Percentiles rank a stretch among this genome's conserved stretches.
Conservation (phyloP, 2,888 invertebrate species). For the Epiblema foenella region DNA sequence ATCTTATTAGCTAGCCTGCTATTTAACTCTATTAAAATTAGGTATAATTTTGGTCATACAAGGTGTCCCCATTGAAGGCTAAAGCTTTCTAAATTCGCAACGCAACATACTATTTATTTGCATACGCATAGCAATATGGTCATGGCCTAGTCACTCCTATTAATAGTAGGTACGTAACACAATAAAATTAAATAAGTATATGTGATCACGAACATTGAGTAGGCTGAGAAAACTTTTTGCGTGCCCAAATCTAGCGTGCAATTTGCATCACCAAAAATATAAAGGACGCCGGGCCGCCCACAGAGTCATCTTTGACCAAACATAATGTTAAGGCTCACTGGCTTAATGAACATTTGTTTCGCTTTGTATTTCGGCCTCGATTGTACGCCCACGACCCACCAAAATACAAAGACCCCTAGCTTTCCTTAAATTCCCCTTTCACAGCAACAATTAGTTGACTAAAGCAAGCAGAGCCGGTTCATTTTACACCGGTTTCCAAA, state of each 20-base stretch:
- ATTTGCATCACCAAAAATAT: conserved; percentile 58
- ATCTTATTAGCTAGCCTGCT: too few relatives aligned
- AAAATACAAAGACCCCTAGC: conserved; percentile 53
- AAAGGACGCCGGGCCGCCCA: conserved; percentile 60
- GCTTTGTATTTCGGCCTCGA: conserved; percentile 69
- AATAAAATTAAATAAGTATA: conserved; percentile 20
- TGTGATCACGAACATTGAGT: conserved; percentile 27
- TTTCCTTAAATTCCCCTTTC: conserved; percentile 46
- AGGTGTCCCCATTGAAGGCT: background rate
- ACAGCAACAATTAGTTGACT: conserved; percentile 11
- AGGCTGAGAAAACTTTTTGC: conserved; percentile 52
- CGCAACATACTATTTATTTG: background rate
- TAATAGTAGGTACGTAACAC: conserved; percentile 30
- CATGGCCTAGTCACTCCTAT: conserved; percentile 26
- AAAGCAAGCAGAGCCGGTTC: conserved; percentile 43
- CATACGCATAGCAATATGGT: conserved; percentile 1
- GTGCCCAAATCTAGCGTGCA: conserved; percentile 51
- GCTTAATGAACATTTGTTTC: conserved; percentile 47
- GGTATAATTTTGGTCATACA: too few relatives aligned
- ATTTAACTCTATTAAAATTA: too few relatives aligned
- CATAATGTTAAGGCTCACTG: conserved; percentile 50
- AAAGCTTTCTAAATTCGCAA: background rate
- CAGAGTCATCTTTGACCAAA: conserved; percentile 53
- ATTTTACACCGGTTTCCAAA: conserved; percentile 44
- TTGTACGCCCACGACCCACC: conserved; percentile 68